phyloP scores from a whole-genome alignment of 1,140 invertebrate species.

The Saccostrea glomerata region DNA sequence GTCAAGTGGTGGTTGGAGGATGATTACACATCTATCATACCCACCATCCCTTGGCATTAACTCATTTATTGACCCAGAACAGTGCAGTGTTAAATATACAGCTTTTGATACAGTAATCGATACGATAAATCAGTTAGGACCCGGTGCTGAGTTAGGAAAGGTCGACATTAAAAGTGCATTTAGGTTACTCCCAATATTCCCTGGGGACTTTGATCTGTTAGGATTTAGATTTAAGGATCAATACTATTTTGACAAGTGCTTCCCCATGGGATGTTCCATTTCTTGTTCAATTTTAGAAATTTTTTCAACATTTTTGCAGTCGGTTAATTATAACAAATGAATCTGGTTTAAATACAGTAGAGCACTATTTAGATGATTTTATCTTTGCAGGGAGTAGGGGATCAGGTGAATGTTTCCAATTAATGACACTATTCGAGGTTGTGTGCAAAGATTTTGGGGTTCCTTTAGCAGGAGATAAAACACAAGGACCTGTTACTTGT shows the following conservation, averaged over 20 bases:
- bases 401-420: not conserved
- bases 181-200: no score
- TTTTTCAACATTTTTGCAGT: constrained; percentile 35
- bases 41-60: constrained; percentile 21
- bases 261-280: constrained; percentile 20
- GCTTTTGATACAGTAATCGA: constrained; percentile 35
- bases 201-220: no score
- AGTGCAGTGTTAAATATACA: constrained; percentile 27
- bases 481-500: not conserved
- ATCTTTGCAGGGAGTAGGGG: not conserved
- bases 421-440: not conserved
- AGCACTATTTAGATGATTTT: not conserved
- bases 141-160: not conserved
- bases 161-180: no score
- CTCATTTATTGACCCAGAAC: not conserved
- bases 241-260: no score
- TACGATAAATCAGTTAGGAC: no score
- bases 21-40: constrained; percentile 50
- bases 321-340: not conserved
- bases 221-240: no score
- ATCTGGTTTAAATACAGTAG: not conserved
- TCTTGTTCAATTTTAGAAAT: constrained; percentile 40
- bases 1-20: constrained; percentile 41
- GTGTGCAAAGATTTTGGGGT: not conserved
- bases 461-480: not conserved